phyloP scores from a whole-genome alignment of 2,888 invertebrate genomes.

The Dryomyza anilis region DNA sequence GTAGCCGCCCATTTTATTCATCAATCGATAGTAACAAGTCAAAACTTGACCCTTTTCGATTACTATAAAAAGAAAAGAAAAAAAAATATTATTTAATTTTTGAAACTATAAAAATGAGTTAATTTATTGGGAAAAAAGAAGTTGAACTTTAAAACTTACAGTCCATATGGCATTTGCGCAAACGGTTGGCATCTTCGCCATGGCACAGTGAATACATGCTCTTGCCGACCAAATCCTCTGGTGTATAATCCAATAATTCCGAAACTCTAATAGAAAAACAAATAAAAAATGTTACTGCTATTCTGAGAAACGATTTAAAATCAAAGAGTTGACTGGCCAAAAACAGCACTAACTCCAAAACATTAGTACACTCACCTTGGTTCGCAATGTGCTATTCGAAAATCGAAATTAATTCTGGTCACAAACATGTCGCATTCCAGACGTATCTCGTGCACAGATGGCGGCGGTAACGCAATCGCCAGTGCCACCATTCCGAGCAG shows the following conservation, averaged over 20 bases:
- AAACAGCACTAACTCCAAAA: too few relatives aligned
- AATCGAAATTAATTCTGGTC: constrained; percentile 93
- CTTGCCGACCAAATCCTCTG: constrained; percentile 92
- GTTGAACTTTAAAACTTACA: constrained; percentile 72
- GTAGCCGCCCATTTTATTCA: constrained; percentile 96
- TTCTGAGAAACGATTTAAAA: too few relatives aligned
- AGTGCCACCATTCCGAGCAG: constrained; percentile 92
- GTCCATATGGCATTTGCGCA: constrained; percentile 93
- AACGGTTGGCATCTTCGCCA: constrained; percentile 92
- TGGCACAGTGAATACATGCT: constrained; percentile 94
- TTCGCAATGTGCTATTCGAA: constrained; percentile 96
- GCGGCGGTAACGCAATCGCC: constrained; percentile 95
- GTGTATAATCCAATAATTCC: constrained; percentile 88
- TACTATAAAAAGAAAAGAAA: constrained; percentile 67
- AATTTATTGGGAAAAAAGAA: background rate
- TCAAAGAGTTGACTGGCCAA: too few relatives aligned
- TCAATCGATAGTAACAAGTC: constrained; percentile 93
- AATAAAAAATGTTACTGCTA: background rate
- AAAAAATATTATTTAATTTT: background rate
- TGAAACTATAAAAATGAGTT: background rate
- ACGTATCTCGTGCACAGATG: constrained; percentile 95
- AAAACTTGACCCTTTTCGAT: constrained; percentile 95
- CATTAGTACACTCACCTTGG: constrained; percentile 76
- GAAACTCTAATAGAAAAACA: constrained; percentile 71
- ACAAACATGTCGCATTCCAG: constrained; percentile 96